Conservation (phyloP, 2,888 invertebrate species). For the Xylophagus ater region DNA sequence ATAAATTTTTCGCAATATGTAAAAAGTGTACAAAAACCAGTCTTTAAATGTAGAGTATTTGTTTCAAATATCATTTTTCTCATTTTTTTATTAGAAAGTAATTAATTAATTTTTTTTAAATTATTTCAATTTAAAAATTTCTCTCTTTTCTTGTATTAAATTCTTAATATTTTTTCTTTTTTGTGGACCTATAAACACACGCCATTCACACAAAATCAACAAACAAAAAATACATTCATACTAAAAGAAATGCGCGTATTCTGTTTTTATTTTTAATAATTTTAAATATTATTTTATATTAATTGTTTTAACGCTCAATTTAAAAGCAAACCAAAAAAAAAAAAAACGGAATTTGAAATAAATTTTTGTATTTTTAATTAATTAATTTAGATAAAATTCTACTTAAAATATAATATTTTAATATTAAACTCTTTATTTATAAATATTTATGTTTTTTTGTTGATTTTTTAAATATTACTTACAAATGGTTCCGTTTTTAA, state of each 20-base stretch:
- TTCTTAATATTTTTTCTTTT: background rate
- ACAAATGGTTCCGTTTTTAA: slow-evolving; percentile 11
- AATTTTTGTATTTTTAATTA: too few relatives aligned
- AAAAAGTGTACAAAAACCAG: slow-evolving; percentile 36
- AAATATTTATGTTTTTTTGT: background rate
- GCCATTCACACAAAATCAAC: slow-evolving; percentile 3
- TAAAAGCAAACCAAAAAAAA: too few relatives aligned
- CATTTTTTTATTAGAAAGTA: slow-evolving; percentile 8
- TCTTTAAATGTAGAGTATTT: slow-evolving; percentile 29
- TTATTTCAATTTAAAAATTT: background rate
- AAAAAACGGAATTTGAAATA: too few relatives aligned
- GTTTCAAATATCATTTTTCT: slow-evolving; percentile 9
- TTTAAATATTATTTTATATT: too few relatives aligned
- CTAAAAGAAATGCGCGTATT: background rate
- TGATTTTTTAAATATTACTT: slow-evolving; percentile 2
- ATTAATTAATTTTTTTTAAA: slow-evolving; percentile 3
- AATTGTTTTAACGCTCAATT: too few relatives aligned
- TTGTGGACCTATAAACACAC: slow-evolving; percentile 2
- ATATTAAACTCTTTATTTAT: too few relatives aligned
- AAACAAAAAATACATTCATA: slow-evolving; percentile 3
- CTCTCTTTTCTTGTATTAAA: slow-evolving; percentile 2
- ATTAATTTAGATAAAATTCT: too few relatives aligned
- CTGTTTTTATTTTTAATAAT: too few relatives aligned
- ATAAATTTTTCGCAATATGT: too few relatives aligned
- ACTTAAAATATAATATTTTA: too few relatives aligned